Conservation (phyloP, 2,888 invertebrate genomes). For the Acheta domesticus region DNA sequence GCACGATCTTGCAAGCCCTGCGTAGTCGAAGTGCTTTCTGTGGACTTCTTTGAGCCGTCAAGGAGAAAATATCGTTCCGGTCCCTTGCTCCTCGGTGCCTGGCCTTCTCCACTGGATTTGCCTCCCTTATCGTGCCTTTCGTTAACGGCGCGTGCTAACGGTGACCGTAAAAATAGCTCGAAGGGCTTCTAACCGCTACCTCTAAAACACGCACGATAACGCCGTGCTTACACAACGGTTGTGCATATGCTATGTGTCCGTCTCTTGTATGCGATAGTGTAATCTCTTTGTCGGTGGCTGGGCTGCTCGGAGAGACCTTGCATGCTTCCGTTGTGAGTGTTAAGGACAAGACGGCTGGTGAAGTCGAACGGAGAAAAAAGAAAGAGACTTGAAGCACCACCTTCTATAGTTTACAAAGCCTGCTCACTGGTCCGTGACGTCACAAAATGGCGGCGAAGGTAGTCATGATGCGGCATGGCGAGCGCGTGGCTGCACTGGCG, state of each 20-base stretch:
- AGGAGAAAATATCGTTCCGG: constrained; percentile 6
- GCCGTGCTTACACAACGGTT: background rate
- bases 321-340: background rate
- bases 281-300: background rate
- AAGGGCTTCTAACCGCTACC: background rate
- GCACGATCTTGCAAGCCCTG: background rate
- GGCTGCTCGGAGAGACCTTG: background rate
- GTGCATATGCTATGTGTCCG: background rate
- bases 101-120: background rate
- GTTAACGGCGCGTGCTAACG: constrained; percentile 2
- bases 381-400: too few species aligned
- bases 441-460: too few species aligned
- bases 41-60: constrained; percentile 2
- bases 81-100: background rate
- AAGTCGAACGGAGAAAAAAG: too few species aligned
- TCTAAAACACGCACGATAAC: background rate
- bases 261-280: background rate
- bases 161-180: constrained; percentile 18
- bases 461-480: too few species aligned
- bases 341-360: too few species aligned
- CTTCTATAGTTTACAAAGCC: too few species aligned
- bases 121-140: background rate
- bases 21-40: background rate
- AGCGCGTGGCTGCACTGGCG: too few species aligned
- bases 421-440: too few species aligned